These are phyloP conservation scores for Anguilla marmorata DNA, from an alignment of 2,797 vertebrate species.

Conservation along the genomic window DNA sequence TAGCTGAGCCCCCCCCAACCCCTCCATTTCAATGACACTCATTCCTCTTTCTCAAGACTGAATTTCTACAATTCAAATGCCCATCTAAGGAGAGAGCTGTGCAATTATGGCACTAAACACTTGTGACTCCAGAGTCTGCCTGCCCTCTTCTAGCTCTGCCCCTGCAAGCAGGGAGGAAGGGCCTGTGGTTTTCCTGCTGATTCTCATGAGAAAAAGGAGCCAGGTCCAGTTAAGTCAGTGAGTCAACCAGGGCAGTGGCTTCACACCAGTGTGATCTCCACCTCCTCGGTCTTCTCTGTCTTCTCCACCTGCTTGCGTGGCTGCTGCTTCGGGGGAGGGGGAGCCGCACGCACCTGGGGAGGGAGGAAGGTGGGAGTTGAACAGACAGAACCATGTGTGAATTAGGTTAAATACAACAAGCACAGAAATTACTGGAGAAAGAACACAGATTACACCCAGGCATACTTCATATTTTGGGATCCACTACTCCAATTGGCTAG, in stretches of 20 bases:
- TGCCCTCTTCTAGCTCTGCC: slow-evolving; percentile 37
- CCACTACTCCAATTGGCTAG: not conserved
- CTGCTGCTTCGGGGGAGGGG: slow-evolving; percentile 91
- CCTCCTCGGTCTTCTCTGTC: slow-evolving; percentile 91
- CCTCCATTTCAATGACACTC: slow-evolving; percentile 49
- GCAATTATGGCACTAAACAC: slow-evolving; percentile 70
- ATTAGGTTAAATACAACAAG: not conserved
- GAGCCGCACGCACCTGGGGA: slow-evolving; percentile 90
- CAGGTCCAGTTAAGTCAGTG: slow-evolving; percentile 48
- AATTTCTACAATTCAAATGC: slow-evolving; percentile 39
- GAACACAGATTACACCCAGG: not conserved
- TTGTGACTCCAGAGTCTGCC: slow-evolving; percentile 54
- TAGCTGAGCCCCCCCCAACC: slow-evolving; percentile 47
- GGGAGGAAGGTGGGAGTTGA: not conserved
- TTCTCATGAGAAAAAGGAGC: slow-evolving; percentile 30
- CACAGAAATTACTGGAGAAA: not conserved
- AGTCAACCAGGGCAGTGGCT: slow-evolving; percentile 42
- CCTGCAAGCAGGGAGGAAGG: slow-evolving; percentile 31
- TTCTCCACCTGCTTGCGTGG: slow-evolving; percentile 80
- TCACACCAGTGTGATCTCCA: slow-evolving; percentile 97
- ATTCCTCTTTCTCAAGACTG: slow-evolving; percentile 39
- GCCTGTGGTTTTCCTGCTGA: not conserved
- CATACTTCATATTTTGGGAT: not conserved
- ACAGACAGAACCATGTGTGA: not conserved
- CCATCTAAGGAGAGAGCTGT: slow-evolving; percentile 36